Base-by-base conservation (phyloP, 2,888 invertebrate species). In the Amphimallon solstitiale region DNA sequence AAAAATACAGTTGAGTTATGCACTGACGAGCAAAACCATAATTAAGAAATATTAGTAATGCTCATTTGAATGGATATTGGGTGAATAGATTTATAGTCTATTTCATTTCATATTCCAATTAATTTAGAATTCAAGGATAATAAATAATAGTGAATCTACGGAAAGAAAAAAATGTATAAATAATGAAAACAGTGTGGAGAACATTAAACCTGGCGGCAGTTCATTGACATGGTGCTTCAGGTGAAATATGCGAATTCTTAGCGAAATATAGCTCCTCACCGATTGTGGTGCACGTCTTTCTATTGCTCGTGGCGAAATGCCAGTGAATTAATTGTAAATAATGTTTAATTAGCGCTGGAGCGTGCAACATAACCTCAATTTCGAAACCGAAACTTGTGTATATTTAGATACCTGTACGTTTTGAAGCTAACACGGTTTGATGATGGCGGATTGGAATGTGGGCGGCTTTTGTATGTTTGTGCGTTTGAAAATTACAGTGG, bases 231-330 rank as follows among this genome's bases (percentile, higher is more conserved):
- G 35, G 17, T 35, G 51, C 51, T 51, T 34, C 51, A 37, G 51
- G 51, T 51, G 51, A 51, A 51, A 35, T 51, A 51, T 51, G 51
- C 35, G 51, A 51, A 51, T 51, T 35, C 51, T 51, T 51, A 51
- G 51, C 17, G 51, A 51, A 51, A 51, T 51, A 51, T 51, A 37
- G 34, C 51, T 14, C 23, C 35, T 35, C 29, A 17, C 45, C 21
- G 51, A 35, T 35, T 15, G 17, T 51, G 51, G 17, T 51, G 51
- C 51, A 51, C 51, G 51, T 51, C 35, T 35, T 34, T 34, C 51
- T n/a, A 17, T 35, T n/a, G 15, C 51, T 51, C 35, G 35, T 51
- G 51, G 51, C 51, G 34, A 51, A 51, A 35, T 51, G 51, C 51
- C 51, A 51, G 35, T 17, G 35, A 35, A 51, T 51, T 51, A 34